Conservation (phyloP, 1,140 invertebrate genomes). For the Aleiodes sp. region DNA sequence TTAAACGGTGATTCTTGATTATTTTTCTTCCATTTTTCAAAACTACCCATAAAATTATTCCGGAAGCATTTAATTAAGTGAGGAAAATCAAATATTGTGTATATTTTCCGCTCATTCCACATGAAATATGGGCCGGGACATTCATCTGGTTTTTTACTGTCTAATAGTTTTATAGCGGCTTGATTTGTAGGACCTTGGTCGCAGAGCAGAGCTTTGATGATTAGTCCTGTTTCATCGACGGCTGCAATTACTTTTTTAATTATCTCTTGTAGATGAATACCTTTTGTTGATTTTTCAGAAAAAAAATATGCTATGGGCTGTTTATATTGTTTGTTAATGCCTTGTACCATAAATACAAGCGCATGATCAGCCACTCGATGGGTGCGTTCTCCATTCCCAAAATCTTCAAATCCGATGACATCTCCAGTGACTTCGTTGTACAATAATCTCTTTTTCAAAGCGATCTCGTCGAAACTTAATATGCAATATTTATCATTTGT, state of each 20-base stretch:
- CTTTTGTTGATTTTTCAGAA: conserved; percentile 23
- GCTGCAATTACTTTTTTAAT: conserved; percentile 11
- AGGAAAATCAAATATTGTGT: conserved; percentile 29
- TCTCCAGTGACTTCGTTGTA: conserved; percentile 43
- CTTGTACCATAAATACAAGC: conserved; percentile 50
- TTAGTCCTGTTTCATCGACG: neutral
- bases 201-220: neutral
- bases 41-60: conserved; percentile 30
- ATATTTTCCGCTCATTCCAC: conserved; percentile 14
- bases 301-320: conserved; percentile 48
- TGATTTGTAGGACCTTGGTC: conserved; percentile 13
- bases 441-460: conserved; percentile 42
- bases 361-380: conserved; percentile 49
- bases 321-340: conserved; percentile 45
- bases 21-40: neutral
- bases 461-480: conserved; percentile 55
- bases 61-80: conserved; percentile 37
- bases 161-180: neutral
- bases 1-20: neutral
- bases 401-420: conserved; percentile 46
- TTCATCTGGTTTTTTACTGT: neutral
- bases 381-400: conserved; percentile 25
- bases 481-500: conserved; percentile 43
- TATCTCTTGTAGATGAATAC: neutral
- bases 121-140: neutral